Evolutionary conservation across 2,113 vertebrate species (phyloP).

Genomic region (Lepus americanus): DNA sequence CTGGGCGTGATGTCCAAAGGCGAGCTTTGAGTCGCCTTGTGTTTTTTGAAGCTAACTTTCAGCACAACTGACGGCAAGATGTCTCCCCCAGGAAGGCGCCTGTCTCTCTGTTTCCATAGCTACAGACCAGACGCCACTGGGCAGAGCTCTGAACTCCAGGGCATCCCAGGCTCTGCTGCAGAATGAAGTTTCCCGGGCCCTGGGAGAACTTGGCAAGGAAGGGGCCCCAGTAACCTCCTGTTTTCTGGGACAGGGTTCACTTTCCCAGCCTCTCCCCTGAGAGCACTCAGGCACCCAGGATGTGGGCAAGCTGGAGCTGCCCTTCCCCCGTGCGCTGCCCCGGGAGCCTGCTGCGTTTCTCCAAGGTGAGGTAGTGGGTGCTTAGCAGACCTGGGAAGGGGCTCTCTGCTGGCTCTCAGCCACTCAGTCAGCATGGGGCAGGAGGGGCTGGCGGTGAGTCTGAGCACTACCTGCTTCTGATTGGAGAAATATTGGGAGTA

Average conservation of each 20-base stretch:
- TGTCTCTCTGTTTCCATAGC: slow-evolving; percentile 73
- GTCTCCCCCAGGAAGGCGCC: slow-evolving; percentile 67
- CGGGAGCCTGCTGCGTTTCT: too few relatives aligned
- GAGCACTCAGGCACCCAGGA: background rate
- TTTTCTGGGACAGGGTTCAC: background rate
- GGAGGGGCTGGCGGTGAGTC: background rate
- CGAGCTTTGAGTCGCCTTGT: slow-evolving; percentile 55
- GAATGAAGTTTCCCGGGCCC: slow-evolving; percentile 67
- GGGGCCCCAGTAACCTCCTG: background rate
- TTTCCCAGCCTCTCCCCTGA: background rate
- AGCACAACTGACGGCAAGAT: slow-evolving; percentile 78
- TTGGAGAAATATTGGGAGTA: slow-evolving; percentile 68
- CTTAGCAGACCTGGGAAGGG: background rate
- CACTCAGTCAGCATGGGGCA: background rate
- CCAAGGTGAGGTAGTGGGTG: background rate
- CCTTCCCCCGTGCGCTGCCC: background rate
- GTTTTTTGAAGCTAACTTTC: slow-evolving; percentile 75
- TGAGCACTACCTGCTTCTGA: background rate
- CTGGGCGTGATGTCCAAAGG: slow-evolving; percentile 61
- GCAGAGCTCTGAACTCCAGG: slow-evolving; percentile 68
- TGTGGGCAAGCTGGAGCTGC: background rate
- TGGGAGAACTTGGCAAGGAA: slow-evolving; percentile 41
- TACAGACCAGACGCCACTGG: slow-evolving; percentile 68
- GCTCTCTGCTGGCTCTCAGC: background rate
- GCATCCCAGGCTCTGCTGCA: slow-evolving; percentile 20